Conservation (phyloP, 2,113 vertebrate genomes). For the Alouatta palliata region DNA sequence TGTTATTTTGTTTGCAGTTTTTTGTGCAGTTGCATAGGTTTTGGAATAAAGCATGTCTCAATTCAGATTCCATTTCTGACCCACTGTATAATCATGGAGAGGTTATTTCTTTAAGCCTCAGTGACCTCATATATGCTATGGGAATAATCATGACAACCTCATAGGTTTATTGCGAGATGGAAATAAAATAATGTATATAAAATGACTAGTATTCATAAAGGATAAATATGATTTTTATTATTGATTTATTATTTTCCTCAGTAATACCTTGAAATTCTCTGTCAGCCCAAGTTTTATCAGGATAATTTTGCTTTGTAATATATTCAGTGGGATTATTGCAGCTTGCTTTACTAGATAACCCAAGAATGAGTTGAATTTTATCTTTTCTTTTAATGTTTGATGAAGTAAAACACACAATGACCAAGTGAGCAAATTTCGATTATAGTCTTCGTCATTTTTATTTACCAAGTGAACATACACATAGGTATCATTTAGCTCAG, state of each 20-base stretch:
- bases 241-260: background rate
- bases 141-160: fast-evolving
- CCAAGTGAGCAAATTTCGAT: background rate
- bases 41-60: background rate
- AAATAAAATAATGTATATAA: background rate
- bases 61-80: background rate
- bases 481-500: background rate
- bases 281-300: background rate
- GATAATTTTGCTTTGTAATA: background rate
- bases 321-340: background rate
- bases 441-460: background rate
- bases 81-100: background rate
- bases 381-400: background rate
- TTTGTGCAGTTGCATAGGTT: background rate
- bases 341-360: background rate
- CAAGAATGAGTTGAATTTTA: background rate
- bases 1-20: background rate
- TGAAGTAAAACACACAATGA: background rate
- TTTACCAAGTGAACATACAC: background rate
- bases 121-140: background rate
- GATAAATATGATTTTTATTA: background rate
- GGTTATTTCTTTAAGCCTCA: background rate
- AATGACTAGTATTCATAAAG: background rate
- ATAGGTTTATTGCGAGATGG: background rate
- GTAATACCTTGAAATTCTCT: background rate